Percentiles rank a stretch among this genome's conserved stretches.
phyloP scores from a whole-genome alignment of 2,113 vertebrate species.

The Halcyon malimbica region DNA sequence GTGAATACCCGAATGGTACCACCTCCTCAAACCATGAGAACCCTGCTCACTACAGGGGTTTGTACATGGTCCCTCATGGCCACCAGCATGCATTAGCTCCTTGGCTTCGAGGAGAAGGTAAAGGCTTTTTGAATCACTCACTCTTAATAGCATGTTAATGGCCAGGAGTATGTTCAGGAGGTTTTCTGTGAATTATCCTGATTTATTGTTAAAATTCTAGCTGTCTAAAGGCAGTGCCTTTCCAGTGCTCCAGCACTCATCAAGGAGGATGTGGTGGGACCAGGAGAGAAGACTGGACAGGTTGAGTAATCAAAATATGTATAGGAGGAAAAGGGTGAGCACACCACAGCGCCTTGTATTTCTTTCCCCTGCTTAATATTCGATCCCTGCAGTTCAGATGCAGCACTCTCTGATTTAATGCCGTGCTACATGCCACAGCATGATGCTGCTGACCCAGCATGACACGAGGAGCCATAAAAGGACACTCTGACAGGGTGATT shows the following conservation, averaged over 20 bases:
- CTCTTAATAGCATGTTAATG: too few relatives aligned
- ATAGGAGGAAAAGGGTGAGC: not conserved
- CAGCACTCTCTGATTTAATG: not conserved
- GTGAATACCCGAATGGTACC: not conserved
- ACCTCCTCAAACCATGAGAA: not conserved
- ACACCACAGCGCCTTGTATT: not conserved
- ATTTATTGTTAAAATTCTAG: not conserved
- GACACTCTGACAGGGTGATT: not conserved
- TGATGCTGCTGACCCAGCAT: not conserved
- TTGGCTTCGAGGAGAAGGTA: not conserved
- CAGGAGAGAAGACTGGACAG: not conserved
- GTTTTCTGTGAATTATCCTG: not conserved
- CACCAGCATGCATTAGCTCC: not conserved
- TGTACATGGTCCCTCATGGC: not conserved
- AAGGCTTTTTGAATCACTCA: not conserved
- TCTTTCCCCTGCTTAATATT: not conserved
- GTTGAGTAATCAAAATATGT: not conserved
- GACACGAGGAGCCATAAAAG: not conserved
- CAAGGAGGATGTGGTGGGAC: fast-evolving
- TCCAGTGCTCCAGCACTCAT: not conserved
- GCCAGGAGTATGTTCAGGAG: not conserved
- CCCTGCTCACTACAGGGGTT: not conserved
- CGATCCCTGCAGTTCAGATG: not conserved
- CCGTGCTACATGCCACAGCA: not conserved
- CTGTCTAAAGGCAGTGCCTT: not conserved